Percentiles rank a stretch among this genome's conserved stretches.
Conservation (phyloP, 2,113 vertebrate genomes). For the Austrofundulus limnaeus region DNA sequence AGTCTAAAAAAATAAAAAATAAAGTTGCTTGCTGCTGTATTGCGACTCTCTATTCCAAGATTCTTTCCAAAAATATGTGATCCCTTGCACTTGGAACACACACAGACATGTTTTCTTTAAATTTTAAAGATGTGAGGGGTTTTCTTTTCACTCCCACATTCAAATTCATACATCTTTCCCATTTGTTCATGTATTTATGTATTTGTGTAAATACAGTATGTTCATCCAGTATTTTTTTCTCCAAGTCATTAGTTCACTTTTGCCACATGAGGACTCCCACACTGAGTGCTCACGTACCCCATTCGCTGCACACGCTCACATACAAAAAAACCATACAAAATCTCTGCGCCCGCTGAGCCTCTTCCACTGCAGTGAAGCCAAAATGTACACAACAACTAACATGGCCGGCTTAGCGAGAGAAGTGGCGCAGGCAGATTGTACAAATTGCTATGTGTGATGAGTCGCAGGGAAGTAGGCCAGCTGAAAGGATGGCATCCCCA, state of each 20-base stretch:
- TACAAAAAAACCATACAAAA: conserved; percentile 20
- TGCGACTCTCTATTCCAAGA: background rate
- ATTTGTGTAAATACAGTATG: no score
- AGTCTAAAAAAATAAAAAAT: background rate
- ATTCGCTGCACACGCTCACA: background rate
- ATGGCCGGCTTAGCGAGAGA: conserved; percentile 57
- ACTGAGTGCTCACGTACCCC: background rate
- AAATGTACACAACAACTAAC: conserved; percentile 63
- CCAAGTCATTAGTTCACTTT: conserved; percentile 2
- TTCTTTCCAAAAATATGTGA: conserved; percentile 1
- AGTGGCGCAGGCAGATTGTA: conserved; percentile 49
- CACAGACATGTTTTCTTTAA: no score
- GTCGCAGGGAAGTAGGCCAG: conserved; percentile 65
- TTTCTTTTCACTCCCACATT: background rate
- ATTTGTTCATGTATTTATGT: background rate
- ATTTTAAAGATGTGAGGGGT: no score
- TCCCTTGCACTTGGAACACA: background rate
- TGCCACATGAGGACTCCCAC: background rate
- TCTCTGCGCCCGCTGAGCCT: conserved; percentile 22
- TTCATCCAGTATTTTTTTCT: no score
- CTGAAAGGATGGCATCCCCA: conserved; percentile 60
- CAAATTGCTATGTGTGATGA: conserved; percentile 61
- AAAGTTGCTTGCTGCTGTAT: background rate
- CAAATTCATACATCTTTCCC: background rate
- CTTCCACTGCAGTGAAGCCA: conserved; percentile 27